Base-by-base conservation (phyloP, 2,888 invertebrate genomes). In the Sinhomidia bicolor region DNA sequence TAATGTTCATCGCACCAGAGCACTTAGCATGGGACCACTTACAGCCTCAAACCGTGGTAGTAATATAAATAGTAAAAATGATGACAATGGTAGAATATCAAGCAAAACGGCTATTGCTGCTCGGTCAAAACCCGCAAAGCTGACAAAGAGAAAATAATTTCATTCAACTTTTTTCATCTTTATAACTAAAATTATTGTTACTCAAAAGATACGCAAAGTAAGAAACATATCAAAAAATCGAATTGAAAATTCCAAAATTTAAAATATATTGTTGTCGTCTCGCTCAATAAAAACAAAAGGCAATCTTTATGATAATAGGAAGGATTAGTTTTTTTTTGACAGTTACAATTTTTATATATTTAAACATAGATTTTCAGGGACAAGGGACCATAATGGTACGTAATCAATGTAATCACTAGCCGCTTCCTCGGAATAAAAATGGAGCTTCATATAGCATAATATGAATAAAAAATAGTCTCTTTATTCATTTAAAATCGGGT, bases 21-120 rank as follows among this genome's bases (percentile, higher is more conserved):
- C 85, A 1, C 32, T 65, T 1, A 85, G 85, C 41, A 68, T 85
- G 51, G 78, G 78, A 79, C 78, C 85, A 57, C 41, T 71, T 36
- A 29, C n/a, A n/a, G n/a, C 7, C 54, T 57, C 83, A 26, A 74
- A n/a, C 29, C 41, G 84, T 20, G 41, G 44, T 23, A 84, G 84
- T 76, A 36, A 23, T n/a, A 32, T 6, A 14, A 44, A 14, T 74
- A 44, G 4, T 17, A 51, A 26, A 12, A 29, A 29, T 10, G 29
- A 60, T 12, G 71, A 71, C 5, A 10, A 9, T 44, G 12, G 44
- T 44, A 71, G 9, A 17, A 23, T 17, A n/a, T 23, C 47, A 12
- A 54, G 54, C 10, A 76, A 51, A 54, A 29, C n/a, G n/a, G n/a
- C 29, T 1, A n/a, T 17, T n/a, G n/a, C 32, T 0, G 54, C 54